phyloP scores from a whole-genome alignment of 2,797 vertebrate species.

The Staurois parvus region DNA sequence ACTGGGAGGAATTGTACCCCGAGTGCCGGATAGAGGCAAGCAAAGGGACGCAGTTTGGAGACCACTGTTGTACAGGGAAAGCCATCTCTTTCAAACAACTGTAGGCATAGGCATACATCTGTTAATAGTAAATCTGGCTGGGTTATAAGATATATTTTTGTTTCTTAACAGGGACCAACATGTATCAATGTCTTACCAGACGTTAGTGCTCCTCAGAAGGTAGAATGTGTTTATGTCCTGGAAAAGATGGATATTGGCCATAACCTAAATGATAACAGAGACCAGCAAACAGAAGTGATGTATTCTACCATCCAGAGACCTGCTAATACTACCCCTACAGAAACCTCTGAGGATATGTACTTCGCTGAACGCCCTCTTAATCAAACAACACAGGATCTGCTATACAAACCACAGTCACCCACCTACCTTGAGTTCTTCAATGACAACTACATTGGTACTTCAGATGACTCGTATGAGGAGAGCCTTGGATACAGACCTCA shows the following conservation, averaged over 20 bases:
- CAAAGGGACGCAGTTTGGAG: no score
- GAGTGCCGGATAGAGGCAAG: no score
- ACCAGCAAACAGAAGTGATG: neutral
- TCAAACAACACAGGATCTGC: neutral
- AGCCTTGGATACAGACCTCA: slow-evolving; percentile 71
- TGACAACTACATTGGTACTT: slow-evolving; percentile 32
- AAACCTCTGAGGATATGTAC: neutral
- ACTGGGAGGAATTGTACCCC: no score
- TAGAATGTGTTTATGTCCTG: slow-evolving; percentile 65
- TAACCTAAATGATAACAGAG: neutral
- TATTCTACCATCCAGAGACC: neutral
- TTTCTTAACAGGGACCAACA: slow-evolving; percentile 61
- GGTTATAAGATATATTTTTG: neutral
- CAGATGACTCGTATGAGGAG: slow-evolving; percentile 58
- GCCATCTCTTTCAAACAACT: no score
- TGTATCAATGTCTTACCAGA: slow-evolving; percentile 63
- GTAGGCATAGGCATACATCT: no score
- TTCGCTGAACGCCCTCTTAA: neutral
- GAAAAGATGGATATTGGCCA: slow-evolving; percentile 57
- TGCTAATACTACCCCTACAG: no score
- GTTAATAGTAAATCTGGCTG: no score
- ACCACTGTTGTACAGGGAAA: no score
- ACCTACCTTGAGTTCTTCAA: slow-evolving; percentile 59
- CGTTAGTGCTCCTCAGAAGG: slow-evolving; percentile 66
- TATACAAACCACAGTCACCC: slow-evolving; percentile 58